Evolutionary conservation across 2,797 vertebrate genomes (phyloP).

Genomic region (Lacerta viridis): DNA sequence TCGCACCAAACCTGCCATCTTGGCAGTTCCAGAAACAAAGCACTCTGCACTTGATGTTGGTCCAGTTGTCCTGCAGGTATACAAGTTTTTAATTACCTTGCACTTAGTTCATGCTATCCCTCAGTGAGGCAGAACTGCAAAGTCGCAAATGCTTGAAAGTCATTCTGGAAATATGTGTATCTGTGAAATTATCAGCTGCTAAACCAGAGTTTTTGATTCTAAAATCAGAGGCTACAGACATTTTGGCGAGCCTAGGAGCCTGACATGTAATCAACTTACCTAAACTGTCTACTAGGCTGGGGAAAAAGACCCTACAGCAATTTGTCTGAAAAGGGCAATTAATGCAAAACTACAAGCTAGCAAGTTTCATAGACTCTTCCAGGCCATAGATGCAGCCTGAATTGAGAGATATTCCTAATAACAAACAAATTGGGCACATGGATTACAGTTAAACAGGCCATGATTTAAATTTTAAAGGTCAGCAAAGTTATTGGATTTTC

Average conservation of each 20-base stretch:
- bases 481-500: slow-evolving; percentile 28
- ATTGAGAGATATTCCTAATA: background rate
- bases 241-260: background rate
- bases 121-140: background rate
- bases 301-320: background rate
- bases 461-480: slow-evolving; percentile 12
- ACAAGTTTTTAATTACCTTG: slow-evolving; percentile 4
- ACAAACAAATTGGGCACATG: slow-evolving; percentile 31
- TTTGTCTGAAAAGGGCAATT: background rate
- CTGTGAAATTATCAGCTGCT: background rate
- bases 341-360: background rate
- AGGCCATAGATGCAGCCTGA: background rate
- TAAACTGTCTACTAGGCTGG: background rate
- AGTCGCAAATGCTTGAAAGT: background rate
- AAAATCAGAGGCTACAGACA: background rate
- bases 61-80: slow-evolving; percentile 67
- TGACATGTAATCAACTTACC: background rate
- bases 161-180: background rate
- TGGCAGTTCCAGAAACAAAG: slow-evolving; percentile 37
- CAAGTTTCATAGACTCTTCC: background rate
- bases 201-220: background rate
- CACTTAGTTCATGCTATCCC: background rate
- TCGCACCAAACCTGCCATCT: slow-evolving; percentile 83
- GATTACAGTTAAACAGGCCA: background rate
- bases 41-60: slow-evolving; percentile 49